Evolutionary conservation across 2,113 vertebrate genomes (phyloP), one percentile per base, ranked within the genome.

Genomic region (Pomatostomus ruficeps): DNA sequence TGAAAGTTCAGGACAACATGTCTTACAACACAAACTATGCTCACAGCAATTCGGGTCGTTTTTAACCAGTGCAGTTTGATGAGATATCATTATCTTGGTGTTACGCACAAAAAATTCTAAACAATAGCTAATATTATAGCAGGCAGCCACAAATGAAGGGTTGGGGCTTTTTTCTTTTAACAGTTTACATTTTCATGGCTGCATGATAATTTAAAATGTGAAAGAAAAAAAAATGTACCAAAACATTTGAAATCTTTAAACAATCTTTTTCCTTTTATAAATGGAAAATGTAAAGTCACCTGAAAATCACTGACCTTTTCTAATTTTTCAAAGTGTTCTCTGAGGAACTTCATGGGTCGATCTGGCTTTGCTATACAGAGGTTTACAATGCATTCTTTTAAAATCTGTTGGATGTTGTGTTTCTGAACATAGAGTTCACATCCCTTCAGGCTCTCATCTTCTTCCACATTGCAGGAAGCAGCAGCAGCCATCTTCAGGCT

Each of bases 371-470:
- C 98, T 55, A 99, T 97, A 96, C 99, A 99, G 73, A 99, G 98
- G 96, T 98, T 99, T 72, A 99, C 99, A 55, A 99, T 99, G 96
- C 99, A 99, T 95, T 99, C 99, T 96, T 99, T 99, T 87, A 99
- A 97, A 94, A 98, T 99, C 98, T 99, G 99, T 95, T 99, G 99
- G 91, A 99, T 98, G 96, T 99, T 98, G 95, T 99, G 98, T 91
- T 98, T 99, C 97, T 99, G 99, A 93, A 99, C 99, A 5, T 99
- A 99, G 61, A 99, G 98, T 95, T 99, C 99, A 49, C 99, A 99
- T 85, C 98, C 98, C 92, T 98, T 98, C 97, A 99, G 98, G 94
- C 98, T 99, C 96, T 99, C 99, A 1, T 99, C 99, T 95, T 99
- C 99, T 97, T 99, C 98, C 85, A 98, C 97, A 87, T 95, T 98